phyloP scores from a whole-genome alignment of 2,113 vertebrate genomes.

The Tyto alba region DNA sequence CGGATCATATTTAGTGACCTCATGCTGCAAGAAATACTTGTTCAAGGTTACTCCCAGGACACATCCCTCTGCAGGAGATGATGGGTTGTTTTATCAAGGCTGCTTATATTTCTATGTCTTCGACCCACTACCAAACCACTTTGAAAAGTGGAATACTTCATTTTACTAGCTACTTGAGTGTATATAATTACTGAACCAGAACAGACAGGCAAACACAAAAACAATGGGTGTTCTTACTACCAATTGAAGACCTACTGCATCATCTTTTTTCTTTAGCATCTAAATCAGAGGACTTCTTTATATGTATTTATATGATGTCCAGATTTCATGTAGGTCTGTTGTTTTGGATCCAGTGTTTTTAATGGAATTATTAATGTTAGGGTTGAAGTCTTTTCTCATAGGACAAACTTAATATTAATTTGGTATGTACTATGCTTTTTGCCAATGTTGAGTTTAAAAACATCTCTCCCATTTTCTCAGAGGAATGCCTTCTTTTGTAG shows the following conservation, averaged over 20 bases:
- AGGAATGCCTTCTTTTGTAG: not conserved
- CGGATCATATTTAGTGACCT: not conserved
- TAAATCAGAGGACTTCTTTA: conserved; percentile 3
- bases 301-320: not conserved
- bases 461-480: not conserved
- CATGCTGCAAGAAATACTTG: not conserved
- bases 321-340: not conserved
- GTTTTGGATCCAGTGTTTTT: not conserved
- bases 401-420: not conserved
- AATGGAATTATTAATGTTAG: not conserved
- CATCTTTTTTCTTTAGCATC: not conserved
- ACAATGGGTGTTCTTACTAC: not conserved
- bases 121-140: not conserved
- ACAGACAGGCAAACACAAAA: not conserved
- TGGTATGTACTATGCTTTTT: not conserved
- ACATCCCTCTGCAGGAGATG: not conserved
- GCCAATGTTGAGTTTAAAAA: not conserved
- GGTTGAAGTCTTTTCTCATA: not conserved
- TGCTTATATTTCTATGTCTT: not conserved
- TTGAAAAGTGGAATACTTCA: not conserved
- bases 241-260: not conserved
- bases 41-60: not conserved
- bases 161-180: not conserved
- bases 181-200: not conserved
- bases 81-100: not conserved